Evolutionary conservation across 2,797 vertebrate species (phyloP), one percentile per base, ranked within the genome.

Genomic region (Takifugu rubripes): DNA sequence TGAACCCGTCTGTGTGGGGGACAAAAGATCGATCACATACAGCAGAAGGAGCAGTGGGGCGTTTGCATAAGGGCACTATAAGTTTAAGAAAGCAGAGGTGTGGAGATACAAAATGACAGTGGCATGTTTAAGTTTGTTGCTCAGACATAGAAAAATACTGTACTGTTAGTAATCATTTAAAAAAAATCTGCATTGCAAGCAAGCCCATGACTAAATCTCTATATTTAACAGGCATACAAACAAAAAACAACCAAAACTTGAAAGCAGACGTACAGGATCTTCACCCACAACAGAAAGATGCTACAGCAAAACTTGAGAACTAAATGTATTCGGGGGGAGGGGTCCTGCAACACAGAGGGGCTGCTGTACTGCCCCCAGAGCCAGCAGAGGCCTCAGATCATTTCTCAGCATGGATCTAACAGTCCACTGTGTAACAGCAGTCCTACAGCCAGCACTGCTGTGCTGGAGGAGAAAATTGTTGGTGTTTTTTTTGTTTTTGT

Each of bases 11-110:
- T 9, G 60, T 55, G 66, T 29, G 54, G 77, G 60, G 68, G 61
- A 64, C 25, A 26, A 69, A 43, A 46, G 58, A 49, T 72, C 60
- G 66, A 70, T 82, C 44, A 21, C 16, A 21, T 46, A 70, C 63
- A 78, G 81, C 82, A 78, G 71, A 64, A 88, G 83, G 78, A 55
- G 79, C 66, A 82, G 69, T 76, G 82, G 81, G 77, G 77, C 80
- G 79, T 85, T 88, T 86, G 85, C 77, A 84, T 86, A 88, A 89
- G 87, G 78, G 84, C 81, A 89, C 85, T 87, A 88, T 72, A 54
- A 78, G 72, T 76, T 84, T 70, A 80, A 75, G 70, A 80, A 70
- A 83, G 79, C 72, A 76, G 66, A 72, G 74, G 75, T 75, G 84
- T 72, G 71, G 75, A 72, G 60, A 61, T 84, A 84, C 72, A 87